Evolutionary conservation across 1,140 invertebrate genomes (phyloP).

Genomic region (Hycleus cichorii): DNA sequence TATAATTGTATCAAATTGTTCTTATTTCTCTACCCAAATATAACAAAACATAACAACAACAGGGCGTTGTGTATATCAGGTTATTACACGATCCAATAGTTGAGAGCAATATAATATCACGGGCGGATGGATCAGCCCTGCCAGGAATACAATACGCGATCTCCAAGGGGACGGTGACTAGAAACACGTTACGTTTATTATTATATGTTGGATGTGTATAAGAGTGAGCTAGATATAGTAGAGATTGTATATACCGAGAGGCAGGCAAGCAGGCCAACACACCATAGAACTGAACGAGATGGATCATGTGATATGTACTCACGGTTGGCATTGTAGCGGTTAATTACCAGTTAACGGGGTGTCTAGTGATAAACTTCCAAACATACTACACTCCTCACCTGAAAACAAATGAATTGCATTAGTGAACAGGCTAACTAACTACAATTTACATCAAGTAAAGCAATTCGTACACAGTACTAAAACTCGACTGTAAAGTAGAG

Average conservation of each 20-base stretch:
- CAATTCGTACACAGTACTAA: no score
- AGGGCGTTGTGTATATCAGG: conserved; percentile 16
- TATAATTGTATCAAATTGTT: conserved; percentile 10
- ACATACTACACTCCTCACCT: conserved; percentile 21
- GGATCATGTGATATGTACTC: conserved; percentile 30
- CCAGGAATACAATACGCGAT: conserved; percentile 18
- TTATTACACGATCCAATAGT: conserved; percentile 35
- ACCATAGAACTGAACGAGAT: conserved; percentile 18
- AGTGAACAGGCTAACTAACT: not conserved
- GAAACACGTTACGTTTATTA: no score
- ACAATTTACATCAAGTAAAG: no score
- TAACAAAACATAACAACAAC: no score
- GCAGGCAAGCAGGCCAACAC: not conserved
- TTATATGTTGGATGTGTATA: no score
- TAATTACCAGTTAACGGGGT: conserved; percentile 29
- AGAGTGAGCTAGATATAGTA: no score
- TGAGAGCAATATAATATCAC: conserved; percentile 31
- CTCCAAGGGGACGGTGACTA: conserved; percentile 9
- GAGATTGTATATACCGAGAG: not conserved
- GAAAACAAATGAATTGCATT: conserved; percentile 21
- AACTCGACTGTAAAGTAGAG: no score
- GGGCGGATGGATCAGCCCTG: conserved; percentile 24
- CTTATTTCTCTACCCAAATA: not conserved
- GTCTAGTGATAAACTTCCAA: conserved; percentile 22
- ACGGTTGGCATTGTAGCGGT: conserved; percentile 30